Conservation (phyloP, 2,797 vertebrate species). For the Valencia hispanica region DNA sequence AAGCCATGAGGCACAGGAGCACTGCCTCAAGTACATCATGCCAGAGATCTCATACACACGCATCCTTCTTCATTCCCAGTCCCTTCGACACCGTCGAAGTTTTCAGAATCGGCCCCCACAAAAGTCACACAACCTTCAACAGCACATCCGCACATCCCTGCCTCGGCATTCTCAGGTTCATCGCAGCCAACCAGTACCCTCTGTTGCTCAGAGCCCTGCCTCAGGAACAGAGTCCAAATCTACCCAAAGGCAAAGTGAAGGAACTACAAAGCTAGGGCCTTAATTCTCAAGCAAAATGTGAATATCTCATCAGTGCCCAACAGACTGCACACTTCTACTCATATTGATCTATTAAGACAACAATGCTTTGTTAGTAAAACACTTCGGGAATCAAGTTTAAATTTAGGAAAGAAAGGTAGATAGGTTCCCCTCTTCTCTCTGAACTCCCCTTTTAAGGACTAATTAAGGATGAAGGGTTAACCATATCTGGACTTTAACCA, state of each 20-base stretch:
- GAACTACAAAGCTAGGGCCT: constrained; percentile 24
- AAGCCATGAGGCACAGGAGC: constrained; percentile 71
- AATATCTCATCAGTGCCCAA: constrained; percentile 36
- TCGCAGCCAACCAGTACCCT: constrained; percentile 26
- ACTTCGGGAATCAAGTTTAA: constrained; percentile 5
- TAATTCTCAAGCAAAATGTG: constrained; percentile 41
- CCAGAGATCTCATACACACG: constrained; percentile 86
- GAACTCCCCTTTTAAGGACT: constrained; percentile 15
- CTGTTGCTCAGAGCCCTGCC: constrained; percentile 16
- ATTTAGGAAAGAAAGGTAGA: constrained; percentile 17
- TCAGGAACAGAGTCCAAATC: constrained; percentile 42
- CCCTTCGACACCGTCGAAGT: constrained; percentile 66
- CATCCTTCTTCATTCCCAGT: constrained; percentile 82
- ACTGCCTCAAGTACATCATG: constrained; percentile 87
- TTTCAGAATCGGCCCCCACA: constrained; percentile 44
- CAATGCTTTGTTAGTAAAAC: not conserved
- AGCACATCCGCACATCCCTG: constrained; percentile 27
- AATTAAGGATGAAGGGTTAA: constrained; percentile 1
- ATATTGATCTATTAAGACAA: constrained; percentile 19
- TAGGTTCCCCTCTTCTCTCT: constrained; percentile 10
- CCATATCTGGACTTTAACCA: constrained; percentile 39
- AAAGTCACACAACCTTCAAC: constrained; percentile 37
- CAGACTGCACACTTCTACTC: constrained; percentile 43
- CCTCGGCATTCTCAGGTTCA: constrained; percentile 49
- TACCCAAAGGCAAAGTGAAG: constrained; percentile 34